These are phyloP conservation scores for Muscidifurax raptorellus DNA, from an alignment of 1,140 invertebrate species.

Conservation along the genomic window DNA sequence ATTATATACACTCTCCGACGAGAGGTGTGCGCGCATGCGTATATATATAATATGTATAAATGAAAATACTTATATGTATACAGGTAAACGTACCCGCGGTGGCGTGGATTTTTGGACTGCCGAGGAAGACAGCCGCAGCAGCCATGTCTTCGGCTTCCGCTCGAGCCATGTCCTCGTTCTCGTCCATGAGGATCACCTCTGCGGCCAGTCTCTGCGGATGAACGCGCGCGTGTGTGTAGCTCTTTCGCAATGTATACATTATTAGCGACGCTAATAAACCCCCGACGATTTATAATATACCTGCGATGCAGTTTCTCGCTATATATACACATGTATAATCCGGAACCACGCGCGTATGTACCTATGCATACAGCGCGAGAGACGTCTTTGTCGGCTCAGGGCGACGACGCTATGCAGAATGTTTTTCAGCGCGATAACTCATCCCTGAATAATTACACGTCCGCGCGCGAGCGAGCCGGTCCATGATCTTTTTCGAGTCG, in stretches of 20 bases:
- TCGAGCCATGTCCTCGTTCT: conserved; percentile 76
- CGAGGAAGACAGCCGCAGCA: conserved; percentile 77
- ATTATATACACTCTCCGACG: neutral
- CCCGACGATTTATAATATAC: no score
- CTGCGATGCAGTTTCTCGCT: neutral
- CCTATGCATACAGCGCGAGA: neutral
- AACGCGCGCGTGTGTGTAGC: neutral
- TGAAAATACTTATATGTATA: neutral
- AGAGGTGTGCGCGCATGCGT: neutral
- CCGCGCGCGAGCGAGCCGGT: conserved; percentile 23
- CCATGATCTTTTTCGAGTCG: conserved; percentile 14
- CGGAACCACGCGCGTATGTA: neutral
- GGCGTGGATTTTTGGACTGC: conserved; percentile 65
- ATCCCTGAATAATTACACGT: conserved; percentile 66
- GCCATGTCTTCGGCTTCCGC: conserved; percentile 79
- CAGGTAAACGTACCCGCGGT: conserved; percentile 63
- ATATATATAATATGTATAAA: neutral
- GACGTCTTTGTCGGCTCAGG: conserved; percentile 32
- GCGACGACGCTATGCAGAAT: conserved; percentile 36
- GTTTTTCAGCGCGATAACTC: conserved; percentile 58
- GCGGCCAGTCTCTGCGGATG: conserved; percentile 74
- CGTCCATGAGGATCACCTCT: conserved; percentile 78
- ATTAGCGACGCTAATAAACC: no score
- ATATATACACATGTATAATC: no score
- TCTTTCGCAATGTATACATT: no score